These are phyloP conservation scores for Drosophila sp. DNA, from an alignment of 1,140 invertebrate species.

Conservation along the genomic window DNA sequence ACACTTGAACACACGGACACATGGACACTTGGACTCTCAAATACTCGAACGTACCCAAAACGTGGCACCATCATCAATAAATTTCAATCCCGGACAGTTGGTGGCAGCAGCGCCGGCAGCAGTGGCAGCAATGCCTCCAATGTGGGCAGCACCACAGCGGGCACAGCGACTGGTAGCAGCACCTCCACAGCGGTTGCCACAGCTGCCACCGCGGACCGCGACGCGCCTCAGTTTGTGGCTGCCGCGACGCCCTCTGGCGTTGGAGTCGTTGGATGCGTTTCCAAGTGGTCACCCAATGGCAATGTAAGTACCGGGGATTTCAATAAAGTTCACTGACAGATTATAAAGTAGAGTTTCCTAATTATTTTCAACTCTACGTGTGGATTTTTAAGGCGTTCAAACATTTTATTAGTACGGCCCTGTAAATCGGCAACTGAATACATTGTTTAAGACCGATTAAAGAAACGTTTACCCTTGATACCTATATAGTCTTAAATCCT, in stretches of 20 bases:
- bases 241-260: conserved; percentile 31
- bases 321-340: background rate
- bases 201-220: conserved; percentile 32
- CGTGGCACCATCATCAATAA: conserved; percentile 68
- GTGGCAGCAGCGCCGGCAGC: conserved; percentile 74
- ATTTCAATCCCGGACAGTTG: conserved; percentile 79
- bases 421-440: too few relatives aligned
- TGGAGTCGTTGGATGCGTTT: conserved; percentile 62
- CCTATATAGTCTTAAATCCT: too few relatives aligned
- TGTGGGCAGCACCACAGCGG: conserved; percentile 70
- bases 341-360: background rate
- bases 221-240: conserved; percentile 37
- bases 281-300: conserved; percentile 83
- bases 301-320: conserved; percentile 70
- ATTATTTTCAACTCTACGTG: background rate
- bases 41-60: conserved; percentile 18
- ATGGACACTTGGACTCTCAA: too few relatives aligned
- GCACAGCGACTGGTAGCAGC: conserved; percentile 68
- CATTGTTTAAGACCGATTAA: too few relatives aligned
- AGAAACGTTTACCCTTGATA: too few relatives aligned
- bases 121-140: conserved; percentile 77
- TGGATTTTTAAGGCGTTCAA: too few relatives aligned
- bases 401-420: too few relatives aligned
- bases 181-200: conserved; percentile 67
- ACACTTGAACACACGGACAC: conserved; percentile 21